phyloP scores from a whole-genome alignment of 1,140 invertebrate species.

The Pogonognathellus flavescens region DNA sequence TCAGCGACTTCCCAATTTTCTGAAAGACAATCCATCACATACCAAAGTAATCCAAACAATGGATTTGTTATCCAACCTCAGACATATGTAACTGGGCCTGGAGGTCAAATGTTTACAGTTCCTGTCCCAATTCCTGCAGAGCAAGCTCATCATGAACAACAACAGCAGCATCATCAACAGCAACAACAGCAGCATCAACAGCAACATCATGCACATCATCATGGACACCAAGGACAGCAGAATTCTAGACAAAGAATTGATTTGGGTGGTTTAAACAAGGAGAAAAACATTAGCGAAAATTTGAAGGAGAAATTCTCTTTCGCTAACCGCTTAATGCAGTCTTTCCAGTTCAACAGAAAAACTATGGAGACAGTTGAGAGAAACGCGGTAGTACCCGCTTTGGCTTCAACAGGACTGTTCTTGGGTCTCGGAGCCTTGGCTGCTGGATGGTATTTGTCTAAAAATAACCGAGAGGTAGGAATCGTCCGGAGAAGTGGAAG shows the following conservation, averaged over 20 bases:
- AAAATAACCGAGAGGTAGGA: constrained; percentile 66
- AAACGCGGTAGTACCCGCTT: constrained; percentile 70
- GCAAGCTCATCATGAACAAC: background rate
- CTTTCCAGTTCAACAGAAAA: constrained; percentile 68
- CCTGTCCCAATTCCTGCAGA: constrained; percentile 62
- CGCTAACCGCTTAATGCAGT: constrained; percentile 61
- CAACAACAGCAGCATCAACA: constrained; percentile 37
- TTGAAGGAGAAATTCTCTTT: background rate
- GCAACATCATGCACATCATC: constrained; percentile 18
- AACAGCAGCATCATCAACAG: constrained; percentile 6
- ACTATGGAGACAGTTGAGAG: constrained; percentile 78
- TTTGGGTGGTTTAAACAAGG: background rate
- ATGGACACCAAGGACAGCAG: background rate
- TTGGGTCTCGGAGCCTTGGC: constrained; percentile 83
- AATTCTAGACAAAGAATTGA: too few relatives aligned
- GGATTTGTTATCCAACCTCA: constrained; percentile 64
- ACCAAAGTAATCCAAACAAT: constrained; percentile 11
- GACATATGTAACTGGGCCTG: constrained; percentile 61
- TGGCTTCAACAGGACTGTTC: constrained; percentile 83
- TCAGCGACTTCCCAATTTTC: background rate
- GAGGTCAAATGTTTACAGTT: constrained; percentile 64
- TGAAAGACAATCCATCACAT: background rate
- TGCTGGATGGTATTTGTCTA: constrained; percentile 79
- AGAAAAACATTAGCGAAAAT: constrained; percentile 18
- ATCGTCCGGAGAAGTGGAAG: constrained; percentile 69